Evolutionary conservation across 2,888 invertebrate species (phyloP).

Genomic region (Ectemnius continuus): DNA sequence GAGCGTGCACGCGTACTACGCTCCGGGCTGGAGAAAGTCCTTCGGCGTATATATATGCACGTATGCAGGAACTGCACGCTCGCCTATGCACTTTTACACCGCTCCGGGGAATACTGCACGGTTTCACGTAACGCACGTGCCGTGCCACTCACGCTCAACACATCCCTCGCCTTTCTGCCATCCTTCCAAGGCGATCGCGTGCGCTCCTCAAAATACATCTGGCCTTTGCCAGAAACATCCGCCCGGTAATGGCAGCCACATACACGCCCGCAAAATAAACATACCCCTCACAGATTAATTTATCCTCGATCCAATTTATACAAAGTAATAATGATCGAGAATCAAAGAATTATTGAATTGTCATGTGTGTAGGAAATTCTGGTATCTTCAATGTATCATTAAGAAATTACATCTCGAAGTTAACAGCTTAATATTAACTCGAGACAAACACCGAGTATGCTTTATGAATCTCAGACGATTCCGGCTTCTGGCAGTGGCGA

Average conservation of each 20-base stretch:
- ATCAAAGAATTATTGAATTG: no score
- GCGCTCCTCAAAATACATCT: background rate
- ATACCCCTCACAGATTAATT: background rate
- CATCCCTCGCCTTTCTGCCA: background rate
- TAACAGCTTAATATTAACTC: no score
- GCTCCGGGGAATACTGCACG: slow-evolving; percentile 49
- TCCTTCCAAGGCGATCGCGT: background rate
- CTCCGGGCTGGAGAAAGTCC: slow-evolving; percentile 59
- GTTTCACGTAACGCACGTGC: slow-evolving; percentile 61
- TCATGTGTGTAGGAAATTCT: no score
- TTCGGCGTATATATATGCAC: slow-evolving; percentile 6
- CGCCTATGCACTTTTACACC: slow-evolving; percentile 49
- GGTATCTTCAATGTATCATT: no score
- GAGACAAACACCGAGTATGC: no score
- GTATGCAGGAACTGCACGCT: slow-evolving; percentile 45
- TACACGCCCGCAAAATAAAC: no score
- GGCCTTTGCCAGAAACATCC: background rate
- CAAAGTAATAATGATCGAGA: no score
- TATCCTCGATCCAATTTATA: no score
- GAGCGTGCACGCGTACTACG: slow-evolving; percentile 27
- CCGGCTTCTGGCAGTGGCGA: background rate
- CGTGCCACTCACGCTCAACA: slow-evolving; percentile 17
- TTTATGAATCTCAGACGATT: no score
- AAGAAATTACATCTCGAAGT: no score
- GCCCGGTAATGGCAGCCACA: background rate